phyloP scores from a whole-genome alignment of 2,797 vertebrate species.

The Prionace glauca region DNA sequence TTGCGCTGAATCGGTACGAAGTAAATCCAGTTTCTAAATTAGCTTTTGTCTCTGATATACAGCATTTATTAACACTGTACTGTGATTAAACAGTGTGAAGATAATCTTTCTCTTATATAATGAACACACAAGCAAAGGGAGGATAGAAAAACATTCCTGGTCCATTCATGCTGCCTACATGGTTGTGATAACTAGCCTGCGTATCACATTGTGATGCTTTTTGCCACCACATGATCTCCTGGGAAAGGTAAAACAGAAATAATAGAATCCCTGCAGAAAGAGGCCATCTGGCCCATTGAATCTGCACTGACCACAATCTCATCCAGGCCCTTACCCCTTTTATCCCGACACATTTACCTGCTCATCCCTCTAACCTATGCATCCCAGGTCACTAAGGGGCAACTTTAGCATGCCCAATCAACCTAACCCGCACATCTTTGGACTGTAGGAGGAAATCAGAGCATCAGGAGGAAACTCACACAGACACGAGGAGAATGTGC shows the following conservation, averaged over 20 bases:
- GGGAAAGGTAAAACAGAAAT: not conserved
- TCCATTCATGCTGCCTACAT: not conserved
- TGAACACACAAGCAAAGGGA: not conserved
- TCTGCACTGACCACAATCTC: too few species aligned
- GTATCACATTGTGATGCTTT: not conserved
- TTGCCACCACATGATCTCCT: not conserved
- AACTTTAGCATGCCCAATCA: too few species aligned
- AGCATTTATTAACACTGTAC: not conserved
- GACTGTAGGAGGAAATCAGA: too few species aligned
- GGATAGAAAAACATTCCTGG: not conserved
- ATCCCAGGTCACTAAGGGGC: too few species aligned
- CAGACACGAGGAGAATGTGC: too few species aligned
- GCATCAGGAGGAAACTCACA: too few species aligned
- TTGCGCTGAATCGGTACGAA: not conserved
- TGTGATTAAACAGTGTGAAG: not conserved
- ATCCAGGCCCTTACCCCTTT: too few species aligned
- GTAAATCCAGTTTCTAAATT: not conserved
- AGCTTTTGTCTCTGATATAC: not conserved
- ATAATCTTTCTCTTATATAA: not conserved
- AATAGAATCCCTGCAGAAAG: too few species aligned
- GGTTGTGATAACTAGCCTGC: not conserved
- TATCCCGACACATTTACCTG: too few species aligned
- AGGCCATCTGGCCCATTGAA: too few species aligned
- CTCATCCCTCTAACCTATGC: too few species aligned
- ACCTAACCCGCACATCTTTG: too few species aligned